Evolutionary conservation across 2,888 invertebrate species (phyloP), one percentile per base, ranked within the genome.

Genomic region (Nemurella pictetii): DNA sequence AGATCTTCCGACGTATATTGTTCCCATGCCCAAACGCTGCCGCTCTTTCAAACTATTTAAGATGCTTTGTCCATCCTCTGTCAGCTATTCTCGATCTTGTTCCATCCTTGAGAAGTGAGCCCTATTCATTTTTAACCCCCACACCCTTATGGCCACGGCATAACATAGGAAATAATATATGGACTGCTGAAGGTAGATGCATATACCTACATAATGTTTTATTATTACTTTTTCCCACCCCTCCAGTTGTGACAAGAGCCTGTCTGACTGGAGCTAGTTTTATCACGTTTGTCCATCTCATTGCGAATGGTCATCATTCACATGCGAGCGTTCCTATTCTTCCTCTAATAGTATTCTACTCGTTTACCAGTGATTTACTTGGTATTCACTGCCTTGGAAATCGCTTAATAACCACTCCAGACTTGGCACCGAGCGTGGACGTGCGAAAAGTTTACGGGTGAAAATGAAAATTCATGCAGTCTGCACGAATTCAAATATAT

Each of bases 241-340:
- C 28, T 25, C 75, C 0, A 7, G 75, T 26, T 20, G 27, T 75
- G 75, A 75, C 75, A 28, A 75, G 75, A 26, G 75, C 9, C 26
- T 75, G 75, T 75, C 27, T 75, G 75, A 25, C 27, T 55, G 55
- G 55, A 55, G 15, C 9, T 2, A 55, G 55, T 55, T 55, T 55
- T 55, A 55, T 55, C 55, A 55, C 55, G 55, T 55, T 55, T 55
- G 55, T 55, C 55, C 55, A 55, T 55, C 78, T 30, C 78, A 78
- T 78, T 29, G 78, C 78, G 26, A 55, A 29, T 78, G 78, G 78
- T 78, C 78, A 78, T 78, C 78, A 78, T 78, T 78, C 78, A 78
- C 28, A 27, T 55, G 55, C 78, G 78, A 78, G 28, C 29, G 28
- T 78, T 30, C 28, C 78, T 78, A 78, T 78, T 28, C n/a, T 75